Percentiles rank a stretch among this genome's conserved stretches.
These are phyloP conservation scores for Rotaria sp. DNA, from an alignment of 2,888 invertebrate species.

Conservation along the genomic window DNA sequence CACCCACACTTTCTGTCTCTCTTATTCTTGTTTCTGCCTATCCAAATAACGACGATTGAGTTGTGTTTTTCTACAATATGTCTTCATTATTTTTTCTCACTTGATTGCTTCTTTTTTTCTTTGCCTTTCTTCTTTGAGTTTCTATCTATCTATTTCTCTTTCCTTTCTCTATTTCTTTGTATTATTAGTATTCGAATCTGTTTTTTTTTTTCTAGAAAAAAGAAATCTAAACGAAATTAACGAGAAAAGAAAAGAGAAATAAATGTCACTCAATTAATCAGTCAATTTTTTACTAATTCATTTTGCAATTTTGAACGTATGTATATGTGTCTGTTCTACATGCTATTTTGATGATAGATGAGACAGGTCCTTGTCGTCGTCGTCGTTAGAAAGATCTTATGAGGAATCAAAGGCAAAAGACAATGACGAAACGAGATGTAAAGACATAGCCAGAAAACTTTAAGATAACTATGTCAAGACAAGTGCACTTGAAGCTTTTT, in stretches of 20 bases:
- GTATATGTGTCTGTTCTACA: not conserved
- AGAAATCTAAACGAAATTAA: not conserved
- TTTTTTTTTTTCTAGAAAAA: not conserved
- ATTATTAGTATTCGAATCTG: not conserved
- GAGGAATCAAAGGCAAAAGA: not conserved
- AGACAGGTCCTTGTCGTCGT: not conserved
- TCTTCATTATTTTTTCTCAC: conserved; percentile 15
- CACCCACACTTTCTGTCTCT: not conserved
- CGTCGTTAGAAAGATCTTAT: not conserved
- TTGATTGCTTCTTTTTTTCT: conserved; percentile 7
- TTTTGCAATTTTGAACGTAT: not conserved
- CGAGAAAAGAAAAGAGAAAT: not conserved
- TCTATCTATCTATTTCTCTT: not conserved
- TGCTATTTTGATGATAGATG: not conserved
- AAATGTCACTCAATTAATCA: conserved; percentile 9
- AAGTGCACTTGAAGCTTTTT: not conserved
- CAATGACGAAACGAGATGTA: not conserved
- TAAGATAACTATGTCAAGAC: not conserved
- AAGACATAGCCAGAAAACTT: not conserved
- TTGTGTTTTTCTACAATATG: not conserved
- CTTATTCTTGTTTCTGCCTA: not conserved
- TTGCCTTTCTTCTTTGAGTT: not conserved
- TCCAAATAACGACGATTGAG: conserved; percentile 5
- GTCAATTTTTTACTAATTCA: not conserved
- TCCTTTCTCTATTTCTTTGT: not conserved